Base-by-base conservation (phyloP, 2,797 vertebrate genomes). In the Myotis findleyi region DNA sequence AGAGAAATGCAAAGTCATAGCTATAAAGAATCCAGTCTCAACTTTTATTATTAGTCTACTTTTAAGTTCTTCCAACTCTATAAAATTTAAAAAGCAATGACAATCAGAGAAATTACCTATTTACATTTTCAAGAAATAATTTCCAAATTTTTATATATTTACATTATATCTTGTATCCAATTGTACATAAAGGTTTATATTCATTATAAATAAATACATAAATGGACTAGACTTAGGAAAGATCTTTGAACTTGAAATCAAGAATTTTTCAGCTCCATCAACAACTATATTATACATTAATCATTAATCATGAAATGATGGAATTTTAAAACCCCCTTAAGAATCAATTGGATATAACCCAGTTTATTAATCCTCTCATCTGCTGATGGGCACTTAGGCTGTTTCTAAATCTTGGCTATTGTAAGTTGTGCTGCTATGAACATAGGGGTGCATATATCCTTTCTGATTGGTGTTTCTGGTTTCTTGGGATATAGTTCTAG, bases 1-100 rank as follows among this genome's bases (percentile, higher is more conserved):
- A 76, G 72, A 94, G 49, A 96, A 96, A 94, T 91, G 23, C 68
- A 95, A 96, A 53, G 62, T 89, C 93, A 91, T 44, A 93, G 44
- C 30, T 87, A 16, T 91, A 94, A 91, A 93, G 14, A 93, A 89
- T 44, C 2, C 25, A 89, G n/a, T 87, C 38, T 91, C 53, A 89
- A 76, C 38, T 59, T 97, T 93, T 85, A 27, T 81, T 81, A 55
- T 77, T 82, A 71, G 25, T 71, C 44, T 73, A 64, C 25, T 53
- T 47, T 3, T 87, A 41, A 73, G 38, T 77, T 91, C 47, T 95
- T 87, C 38, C 3, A 66, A 3, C 16, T 59, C 51, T 16, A 62
- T 59, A 89, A 72, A 64, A 95, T 44, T 93, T 87, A 51, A 97
- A 95, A 80, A 17, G 49, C 30, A 82, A 62, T 51, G 25, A n/a